These are phyloP conservation scores for Lordiphosa clarofinis DNA, from an alignment of 1,140 invertebrate genomes.

Conservation along the genomic window DNA sequence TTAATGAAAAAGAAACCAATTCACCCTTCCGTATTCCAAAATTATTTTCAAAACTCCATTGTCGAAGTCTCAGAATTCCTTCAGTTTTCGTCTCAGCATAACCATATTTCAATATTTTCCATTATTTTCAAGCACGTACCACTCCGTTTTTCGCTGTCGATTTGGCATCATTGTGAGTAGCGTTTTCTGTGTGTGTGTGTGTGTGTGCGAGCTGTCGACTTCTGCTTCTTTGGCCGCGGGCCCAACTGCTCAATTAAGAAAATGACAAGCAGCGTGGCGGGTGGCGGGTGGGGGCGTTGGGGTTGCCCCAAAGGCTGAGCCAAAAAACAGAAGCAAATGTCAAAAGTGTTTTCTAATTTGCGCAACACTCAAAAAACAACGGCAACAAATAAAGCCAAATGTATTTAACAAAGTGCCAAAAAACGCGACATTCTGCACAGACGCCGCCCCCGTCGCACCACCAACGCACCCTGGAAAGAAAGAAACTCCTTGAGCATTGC, in stretches of 20 bases:
- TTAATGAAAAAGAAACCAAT: too few species aligned
- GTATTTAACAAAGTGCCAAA: slow-evolving; percentile 73
- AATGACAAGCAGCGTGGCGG: slow-evolving; percentile 37
- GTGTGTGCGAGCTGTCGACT: slow-evolving; percentile 12
- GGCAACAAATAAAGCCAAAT: slow-evolving; percentile 63
- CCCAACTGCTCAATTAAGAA: slow-evolving; percentile 69
- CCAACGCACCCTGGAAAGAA: neutral
- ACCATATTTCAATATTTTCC: neutral
- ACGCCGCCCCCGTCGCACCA: neutral
- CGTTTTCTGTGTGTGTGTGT: too few species aligned
- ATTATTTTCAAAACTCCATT: too few species aligned
- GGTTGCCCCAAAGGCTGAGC: slow-evolving; percentile 2
- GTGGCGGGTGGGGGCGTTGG: neutral
- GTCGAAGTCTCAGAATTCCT: too few species aligned
- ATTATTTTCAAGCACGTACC: slow-evolving; percentile 7
- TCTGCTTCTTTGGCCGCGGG: slow-evolving; percentile 42
- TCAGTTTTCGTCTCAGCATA: too few species aligned
- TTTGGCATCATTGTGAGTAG: slow-evolving; percentile 2
- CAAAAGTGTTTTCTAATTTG: slow-evolving; percentile 76
- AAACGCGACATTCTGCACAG: slow-evolving; percentile 25
- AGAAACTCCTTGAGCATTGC: slow-evolving; percentile 18
- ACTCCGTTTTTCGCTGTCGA: slow-evolving; percentile 14
- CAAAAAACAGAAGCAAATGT: slow-evolving; percentile 51
- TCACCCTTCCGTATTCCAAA: too few species aligned
- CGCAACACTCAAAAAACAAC: slow-evolving; percentile 51